phyloP scores from a whole-genome alignment of 2,888 invertebrate species.

The Danaus chrysippus region DNA sequence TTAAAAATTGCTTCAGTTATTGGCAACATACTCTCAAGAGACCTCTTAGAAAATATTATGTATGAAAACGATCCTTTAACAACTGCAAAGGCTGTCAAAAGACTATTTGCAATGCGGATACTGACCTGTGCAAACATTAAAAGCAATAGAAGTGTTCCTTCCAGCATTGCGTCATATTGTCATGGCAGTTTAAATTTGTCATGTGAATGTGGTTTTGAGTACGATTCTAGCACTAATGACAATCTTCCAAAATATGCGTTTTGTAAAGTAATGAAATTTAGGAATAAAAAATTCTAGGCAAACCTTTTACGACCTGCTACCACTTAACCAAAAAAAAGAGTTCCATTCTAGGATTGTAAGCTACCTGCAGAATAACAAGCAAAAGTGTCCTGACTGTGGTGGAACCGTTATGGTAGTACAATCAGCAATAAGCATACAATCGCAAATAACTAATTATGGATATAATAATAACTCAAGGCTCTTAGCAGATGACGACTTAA shows the following conservation, averaged over 20 bases:
- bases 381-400: conserved; percentile 74
- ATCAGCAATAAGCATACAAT: conserved; percentile 41
- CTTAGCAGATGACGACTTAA: conserved; percentile 11
- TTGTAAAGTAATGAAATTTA: conserved; percentile 79
- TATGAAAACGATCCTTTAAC: conserved; percentile 69
- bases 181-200: conserved; percentile 37
- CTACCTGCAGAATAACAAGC: conserved; percentile 70
- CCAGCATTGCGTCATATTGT: conserved; percentile 35
- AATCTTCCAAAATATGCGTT: conserved; percentile 75
- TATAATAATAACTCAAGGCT: conserved; percentile 17
- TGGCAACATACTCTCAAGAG: conserved; percentile 75
- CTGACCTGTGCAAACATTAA: conserved; percentile 72
- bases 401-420: conserved; percentile 60
- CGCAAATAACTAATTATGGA: conserved; percentile 19
- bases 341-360: conserved; percentile 74
- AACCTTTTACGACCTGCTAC: conserved; percentile 75
- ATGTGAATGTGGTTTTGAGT: conserved; percentile 64
- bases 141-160: conserved; percentile 36
- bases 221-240: conserved; percentile 49
- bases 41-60: conserved; percentile 74
- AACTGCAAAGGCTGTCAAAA: conserved; percentile 75
- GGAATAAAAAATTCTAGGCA: conserved; percentile 69
- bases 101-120: conserved; percentile 75
- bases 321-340: conserved; percentile 76
- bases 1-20: conserved; percentile 80